Evolutionary conservation across 1,140 invertebrate species (phyloP).

Genomic region (Drosophila serrata): DNA sequence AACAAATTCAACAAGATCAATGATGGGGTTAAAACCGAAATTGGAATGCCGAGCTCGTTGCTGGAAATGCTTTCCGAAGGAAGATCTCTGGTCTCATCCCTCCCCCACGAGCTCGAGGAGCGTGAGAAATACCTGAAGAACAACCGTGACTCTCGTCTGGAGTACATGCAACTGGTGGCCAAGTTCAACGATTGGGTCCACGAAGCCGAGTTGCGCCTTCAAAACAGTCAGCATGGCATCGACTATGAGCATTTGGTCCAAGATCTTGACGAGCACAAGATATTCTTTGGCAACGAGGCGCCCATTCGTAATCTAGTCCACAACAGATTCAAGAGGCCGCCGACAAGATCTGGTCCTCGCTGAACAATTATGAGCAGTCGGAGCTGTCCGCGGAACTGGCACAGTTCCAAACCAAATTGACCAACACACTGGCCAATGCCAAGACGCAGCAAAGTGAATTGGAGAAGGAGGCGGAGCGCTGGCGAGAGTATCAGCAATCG

Average conservation of each 20-base stretch:
- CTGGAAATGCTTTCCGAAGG: slow-evolving; percentile 94
- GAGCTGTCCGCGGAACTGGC: slow-evolving; percentile 92
- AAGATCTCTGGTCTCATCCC: slow-evolving; percentile 90
- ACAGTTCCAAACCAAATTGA: slow-evolving; percentile 91
- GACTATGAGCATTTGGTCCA: slow-evolving; percentile 94
- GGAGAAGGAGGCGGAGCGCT: slow-evolving; percentile 92
- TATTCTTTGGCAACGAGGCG: slow-evolving; percentile 92
- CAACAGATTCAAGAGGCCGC: slow-evolving; percentile 93
- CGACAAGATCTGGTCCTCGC: slow-evolving; percentile 94
- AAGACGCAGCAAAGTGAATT: slow-evolving; percentile 91
- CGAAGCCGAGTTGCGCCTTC: slow-evolving; percentile 92
- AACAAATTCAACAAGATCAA: slow-evolving; percentile 89
- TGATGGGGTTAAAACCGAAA: slow-evolving; percentile 90
- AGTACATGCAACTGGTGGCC: slow-evolving; percentile 90
- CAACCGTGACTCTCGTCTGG: slow-evolving; percentile 92
- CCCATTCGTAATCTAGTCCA: slow-evolving; percentile 92
- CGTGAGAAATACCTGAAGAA: slow-evolving; percentile 92
- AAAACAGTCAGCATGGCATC: slow-evolving; percentile 92
- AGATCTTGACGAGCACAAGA: slow-evolving; percentile 94
- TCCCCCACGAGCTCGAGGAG: slow-evolving; percentile 93
- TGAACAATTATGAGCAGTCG: slow-evolving; percentile 92
- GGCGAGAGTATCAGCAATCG: slow-evolving; percentile 91
- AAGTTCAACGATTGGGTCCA: slow-evolving; percentile 94
- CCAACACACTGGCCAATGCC: slow-evolving; percentile 93
- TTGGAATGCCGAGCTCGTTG: slow-evolving; percentile 91